phyloP scores from a whole-genome alignment of 2,113 vertebrate genomes.

The Scomber japonicus region DNA sequence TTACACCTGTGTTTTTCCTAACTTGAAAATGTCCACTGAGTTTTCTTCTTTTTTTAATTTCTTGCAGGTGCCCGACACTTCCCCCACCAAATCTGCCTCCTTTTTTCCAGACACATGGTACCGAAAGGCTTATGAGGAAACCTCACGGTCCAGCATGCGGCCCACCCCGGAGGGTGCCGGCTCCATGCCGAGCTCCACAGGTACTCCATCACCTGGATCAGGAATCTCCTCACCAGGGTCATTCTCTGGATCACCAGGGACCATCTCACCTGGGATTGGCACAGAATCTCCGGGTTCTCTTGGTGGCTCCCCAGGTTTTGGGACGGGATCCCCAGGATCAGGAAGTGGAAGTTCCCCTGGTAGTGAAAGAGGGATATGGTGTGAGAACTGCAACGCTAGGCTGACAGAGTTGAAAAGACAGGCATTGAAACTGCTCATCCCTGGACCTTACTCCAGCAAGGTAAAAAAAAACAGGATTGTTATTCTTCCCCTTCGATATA shows the following conservation, averaged over 20 bases:
- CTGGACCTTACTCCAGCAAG: slow-evolving; percentile 93
- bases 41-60: neutral
- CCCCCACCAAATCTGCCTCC: slow-evolving; percentile 91
- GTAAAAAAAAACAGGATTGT: slow-evolving; percentile 78
- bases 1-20: neutral
- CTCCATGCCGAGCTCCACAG: slow-evolving; percentile 94
- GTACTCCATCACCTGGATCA: slow-evolving; percentile 94
- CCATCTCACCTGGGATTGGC: slow-evolving; percentile 93
- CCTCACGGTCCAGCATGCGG: slow-evolving; percentile 86
- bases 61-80: slow-evolving; percentile 90
- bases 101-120: slow-evolving; percentile 97
- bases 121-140: slow-evolving; percentile 93
- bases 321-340: slow-evolving; percentile 92
- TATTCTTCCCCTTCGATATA: neutral
- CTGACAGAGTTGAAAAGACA: slow-evolving; percentile 97
- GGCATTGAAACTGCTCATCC: slow-evolving; percentile 93
- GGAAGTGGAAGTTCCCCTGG: slow-evolving; percentile 96
- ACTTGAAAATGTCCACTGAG: neutral
- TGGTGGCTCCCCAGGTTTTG: slow-evolving; percentile 94
- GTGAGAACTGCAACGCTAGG: slow-evolving; percentile 94
- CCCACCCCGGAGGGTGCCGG: slow-evolving; percentile 95
- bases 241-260: slow-evolving; percentile 92
- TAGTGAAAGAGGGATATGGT: slow-evolving; percentile 95
- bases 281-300: slow-evolving; percentile 94
- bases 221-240: slow-evolving; percentile 96